Evolutionary conservation across 2,113 vertebrate species (phyloP).

Genomic region (Alethe castanea): DNA sequence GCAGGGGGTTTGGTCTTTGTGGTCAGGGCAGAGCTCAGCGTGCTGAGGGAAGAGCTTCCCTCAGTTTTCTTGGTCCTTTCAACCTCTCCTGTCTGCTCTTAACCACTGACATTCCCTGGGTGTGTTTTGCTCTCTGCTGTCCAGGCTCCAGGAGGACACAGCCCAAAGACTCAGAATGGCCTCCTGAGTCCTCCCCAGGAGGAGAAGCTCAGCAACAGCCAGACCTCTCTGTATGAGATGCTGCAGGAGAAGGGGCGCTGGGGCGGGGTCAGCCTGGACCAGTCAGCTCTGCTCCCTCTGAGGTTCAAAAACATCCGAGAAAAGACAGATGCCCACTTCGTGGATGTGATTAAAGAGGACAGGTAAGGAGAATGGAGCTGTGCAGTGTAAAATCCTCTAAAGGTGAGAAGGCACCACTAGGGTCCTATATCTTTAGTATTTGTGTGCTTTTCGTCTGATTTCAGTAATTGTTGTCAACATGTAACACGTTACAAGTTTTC

Average conservation of each 20-base stretch:
- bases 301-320: constrained; percentile 92
- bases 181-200: constrained; percentile 86
- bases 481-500: accelerated
- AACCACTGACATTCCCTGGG: background rate
- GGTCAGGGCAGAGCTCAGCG: background rate
- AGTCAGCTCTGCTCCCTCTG: constrained; percentile 89
- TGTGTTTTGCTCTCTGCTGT: background rate
- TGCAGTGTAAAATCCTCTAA: background rate
- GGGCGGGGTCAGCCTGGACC: constrained; percentile 83
- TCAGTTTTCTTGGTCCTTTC: background rate
- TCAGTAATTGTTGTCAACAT: background rate
- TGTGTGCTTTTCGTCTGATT: background rate
- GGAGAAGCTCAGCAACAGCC: constrained; percentile 89
- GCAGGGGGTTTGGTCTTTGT: background rate
- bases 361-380: constrained; percentile 73
- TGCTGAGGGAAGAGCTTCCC: background rate
- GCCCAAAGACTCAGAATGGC: constrained; percentile 86
- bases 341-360: constrained; percentile 98
- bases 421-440: background rate
- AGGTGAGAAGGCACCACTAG: background rate
- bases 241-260: constrained; percentile 89
- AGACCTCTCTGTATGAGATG: constrained; percentile 93
- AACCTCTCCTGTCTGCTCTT: background rate
- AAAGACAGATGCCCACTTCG: constrained; percentile 95
- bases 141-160: constrained; percentile 74